Evolutionary conservation across 2,888 invertebrate species (phyloP).

Genomic region (Sinopyrophorus schimmeli): DNA sequence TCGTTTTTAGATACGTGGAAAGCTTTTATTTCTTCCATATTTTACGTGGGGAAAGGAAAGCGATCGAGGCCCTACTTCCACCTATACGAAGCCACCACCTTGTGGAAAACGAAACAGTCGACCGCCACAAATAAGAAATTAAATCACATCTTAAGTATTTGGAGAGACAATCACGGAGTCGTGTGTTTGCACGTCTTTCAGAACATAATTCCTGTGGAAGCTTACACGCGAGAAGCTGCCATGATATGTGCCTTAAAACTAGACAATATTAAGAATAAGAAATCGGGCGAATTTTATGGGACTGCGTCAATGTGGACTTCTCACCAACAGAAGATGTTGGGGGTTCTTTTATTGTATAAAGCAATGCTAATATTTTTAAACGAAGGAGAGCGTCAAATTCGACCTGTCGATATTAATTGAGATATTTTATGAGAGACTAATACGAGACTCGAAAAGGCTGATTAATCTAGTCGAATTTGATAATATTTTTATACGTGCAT

Average conservation of each 20-base stretch:
- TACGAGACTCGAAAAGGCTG: too few species aligned
- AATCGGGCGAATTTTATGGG: conserved; percentile 83
- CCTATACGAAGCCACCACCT: conserved; percentile 81
- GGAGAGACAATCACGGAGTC: conserved; percentile 82
- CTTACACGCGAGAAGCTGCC: conserved; percentile 90
- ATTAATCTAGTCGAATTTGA: too few species aligned
- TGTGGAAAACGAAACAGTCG: conserved; percentile 60
- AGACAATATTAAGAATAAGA: conserved; percentile 75
- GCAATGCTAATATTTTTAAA: conserved; percentile 81
- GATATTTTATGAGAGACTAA: too few species aligned
- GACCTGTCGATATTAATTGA: conserved; percentile 69
- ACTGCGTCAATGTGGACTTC: conserved; percentile 72
- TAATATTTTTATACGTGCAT: too few species aligned
- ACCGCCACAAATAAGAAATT: conserved; percentile 65
- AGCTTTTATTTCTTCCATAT: conserved; percentile 82
- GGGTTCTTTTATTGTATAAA: conserved; percentile 77
- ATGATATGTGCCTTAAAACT: conserved; percentile 89
- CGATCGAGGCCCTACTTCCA: conserved; percentile 87
- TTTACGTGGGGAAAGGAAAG: conserved; percentile 91
- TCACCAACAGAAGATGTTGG: conserved; percentile 71
- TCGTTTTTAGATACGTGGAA: conserved; percentile 66
- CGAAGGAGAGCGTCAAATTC: conserved; percentile 87
- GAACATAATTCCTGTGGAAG: conserved; percentile 88
- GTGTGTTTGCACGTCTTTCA: conserved; percentile 90
- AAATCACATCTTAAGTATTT: conserved; percentile 82